Conservation (phyloP, 2,113 vertebrate species). For the Passer domesticus region DNA sequence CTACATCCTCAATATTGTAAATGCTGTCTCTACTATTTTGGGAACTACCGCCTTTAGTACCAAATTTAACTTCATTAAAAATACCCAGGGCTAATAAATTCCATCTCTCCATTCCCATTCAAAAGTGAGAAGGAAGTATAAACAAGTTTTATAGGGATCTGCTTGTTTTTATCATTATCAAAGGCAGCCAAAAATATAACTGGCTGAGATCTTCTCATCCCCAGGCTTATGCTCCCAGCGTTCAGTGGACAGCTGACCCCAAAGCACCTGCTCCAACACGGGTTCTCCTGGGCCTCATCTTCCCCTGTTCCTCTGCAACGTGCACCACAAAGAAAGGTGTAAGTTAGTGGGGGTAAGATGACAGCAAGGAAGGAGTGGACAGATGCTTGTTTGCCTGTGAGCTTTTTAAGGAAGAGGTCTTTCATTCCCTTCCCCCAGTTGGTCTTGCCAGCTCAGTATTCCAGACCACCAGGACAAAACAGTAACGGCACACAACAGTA, state of each 20-base stretch:
- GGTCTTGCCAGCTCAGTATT: background rate
- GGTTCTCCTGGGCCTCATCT: background rate
- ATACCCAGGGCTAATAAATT: background rate
- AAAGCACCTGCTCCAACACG: background rate
- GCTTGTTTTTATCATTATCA: background rate
- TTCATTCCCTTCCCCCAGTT: background rate
- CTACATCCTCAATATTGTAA: background rate
- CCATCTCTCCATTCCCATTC: background rate
- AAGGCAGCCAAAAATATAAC: background rate
- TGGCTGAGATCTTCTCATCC: background rate
- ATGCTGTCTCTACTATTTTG: background rate
- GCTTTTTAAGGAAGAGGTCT: background rate
- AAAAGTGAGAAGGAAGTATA: background rate
- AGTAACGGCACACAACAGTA: background rate
- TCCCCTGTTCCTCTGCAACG: fast-evolving
- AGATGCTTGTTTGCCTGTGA: background rate
- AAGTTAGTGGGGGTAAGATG: background rate
- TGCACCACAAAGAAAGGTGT: background rate
- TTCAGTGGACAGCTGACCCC: background rate
- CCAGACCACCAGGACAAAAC: background rate
- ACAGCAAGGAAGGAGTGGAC: background rate
- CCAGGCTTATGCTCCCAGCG: background rate
- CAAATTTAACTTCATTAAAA: background rate
- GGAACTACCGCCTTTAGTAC: background rate
- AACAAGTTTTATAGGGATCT: background rate